Evolutionary conservation across 2,113 vertebrate species (phyloP), one percentile per base, ranked within the genome.

Genomic region (Indicator indicator): DNA sequence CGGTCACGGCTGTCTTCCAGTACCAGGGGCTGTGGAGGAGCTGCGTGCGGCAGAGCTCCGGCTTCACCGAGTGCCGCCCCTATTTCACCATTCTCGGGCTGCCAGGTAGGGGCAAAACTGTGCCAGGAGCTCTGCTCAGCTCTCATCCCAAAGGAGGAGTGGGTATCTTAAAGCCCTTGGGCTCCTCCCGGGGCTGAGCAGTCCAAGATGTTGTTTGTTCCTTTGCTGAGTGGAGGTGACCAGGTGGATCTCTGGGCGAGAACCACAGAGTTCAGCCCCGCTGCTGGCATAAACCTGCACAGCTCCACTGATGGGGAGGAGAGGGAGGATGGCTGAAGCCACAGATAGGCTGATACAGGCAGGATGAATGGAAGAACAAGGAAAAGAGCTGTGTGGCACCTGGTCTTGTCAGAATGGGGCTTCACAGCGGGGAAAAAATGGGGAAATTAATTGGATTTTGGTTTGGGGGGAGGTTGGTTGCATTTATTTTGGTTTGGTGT

Each of bases 21-120:
- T 99, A 98, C 82, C 98, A 98, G 94, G 99, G 99, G 52, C 98
- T 99, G 78, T 99, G 99, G 99, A 97, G 97, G 96, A 98, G 98
- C 96, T 99, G 99, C 23, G 98, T 99, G 94, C 96, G 97, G n/a
- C 95, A 98, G 79, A 98, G 98, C 79, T 98, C 99, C 0, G 99
- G 99, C 60, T 97, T 99, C 78, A 98, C 98, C 0, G 98, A 99
- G 86, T 99, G 99, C 52, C 98, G 98, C n/a, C 98, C 99, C 0
- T 98, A 99, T 93, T 98, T 98, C 94, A 98, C 98, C 86, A 98
- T 99, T 90, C 98, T 99, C 55, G 98, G 98, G 74, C 98, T 98
- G 94, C 98, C 99, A 99, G 99, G 99, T 99, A 98, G 92, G 98
- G 81, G 16, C 67, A 55, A 81, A 58, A 36, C 11, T 7, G 12